Evolutionary conservation across 1,140 invertebrate genomes (phyloP), one percentile per base, ranked within the genome.

Genomic region (Drosophila carrolli): DNA sequence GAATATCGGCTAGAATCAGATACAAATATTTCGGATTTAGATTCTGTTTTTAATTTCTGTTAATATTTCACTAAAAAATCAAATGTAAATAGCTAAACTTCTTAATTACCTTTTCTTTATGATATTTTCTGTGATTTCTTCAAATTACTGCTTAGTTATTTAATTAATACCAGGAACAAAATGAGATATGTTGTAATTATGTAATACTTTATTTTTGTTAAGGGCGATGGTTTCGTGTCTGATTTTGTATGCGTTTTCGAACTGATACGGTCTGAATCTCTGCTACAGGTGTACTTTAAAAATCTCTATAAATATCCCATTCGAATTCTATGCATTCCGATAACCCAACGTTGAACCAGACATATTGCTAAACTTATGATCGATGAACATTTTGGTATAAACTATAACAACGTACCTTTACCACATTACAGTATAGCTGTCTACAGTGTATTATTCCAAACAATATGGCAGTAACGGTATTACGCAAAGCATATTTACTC

Each of bases 371-470:
- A 50, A 50, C 53, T 63, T 43, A 63, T 63, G 63, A 41, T 63
- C 46, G 37, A 41, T 9, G 29, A 27, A 37, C 2, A 37, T 38
- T 37, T 62, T 51, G 66, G 53, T 27, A 57, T 48, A 38, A 53
- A 66, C 29, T 65, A 48, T 71, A 37, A 46, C 67, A 27, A 55
- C 35, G 51, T 71, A 71, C 67, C 67, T 70, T 57, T 70, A 56
- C 29, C 51, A 57, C 16, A 37, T 16, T 38, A 47, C n/a, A 29
- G 16, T 65, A 41, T 71, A 70, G 27, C 35, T 71, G 53, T 71
- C 65, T 71, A 70, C 43, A 48, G 63, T 47, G 63, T 68, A 55
- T 56, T 78, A 78, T 55, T 41, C 56, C 16, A 43, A 46, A 46
- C 38, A 72, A 23, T 35, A 66, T 66, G 41, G 35, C 47, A 58